Percentiles rank a stretch among this genome's conserved stretches.
phyloP scores from a whole-genome alignment of 2,888 invertebrate species.

The Hofmannophila pseudospretella region DNA sequence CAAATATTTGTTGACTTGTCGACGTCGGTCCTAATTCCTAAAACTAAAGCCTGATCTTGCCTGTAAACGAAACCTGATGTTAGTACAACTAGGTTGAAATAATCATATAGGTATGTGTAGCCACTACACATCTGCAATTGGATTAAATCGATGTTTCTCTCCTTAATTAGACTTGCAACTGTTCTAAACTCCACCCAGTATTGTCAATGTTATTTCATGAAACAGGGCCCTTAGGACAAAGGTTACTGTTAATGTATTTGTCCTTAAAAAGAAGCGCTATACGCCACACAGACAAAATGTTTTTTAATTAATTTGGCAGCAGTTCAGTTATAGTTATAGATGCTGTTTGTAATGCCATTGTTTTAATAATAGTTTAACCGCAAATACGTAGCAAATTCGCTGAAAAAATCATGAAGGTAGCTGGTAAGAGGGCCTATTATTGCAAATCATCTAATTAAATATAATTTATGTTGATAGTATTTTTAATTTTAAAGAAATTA shows the following conservation, averaged over 20 bases:
- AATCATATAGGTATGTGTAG: no score
- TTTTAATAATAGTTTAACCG: slow-evolving; percentile 30
- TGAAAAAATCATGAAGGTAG: background rate
- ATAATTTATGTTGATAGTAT: slow-evolving; percentile 47
- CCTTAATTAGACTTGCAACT: no score
- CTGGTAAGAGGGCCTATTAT: background rate
- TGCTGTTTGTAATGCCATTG: slow-evolving; percentile 44
- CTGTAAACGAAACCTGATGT: slow-evolving; percentile 34
- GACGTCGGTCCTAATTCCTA: background rate
- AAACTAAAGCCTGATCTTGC: slow-evolving; percentile 37
- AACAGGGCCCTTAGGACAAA: no score
- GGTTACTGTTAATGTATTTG: no score
- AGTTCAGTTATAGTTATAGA: slow-evolving; percentile 27
- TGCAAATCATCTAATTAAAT: background rate
- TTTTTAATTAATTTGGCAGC: slow-evolving; percentile 21
- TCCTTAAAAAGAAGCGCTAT: no score
- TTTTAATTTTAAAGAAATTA: slow-evolving; percentile 29
- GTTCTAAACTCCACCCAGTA: no score
- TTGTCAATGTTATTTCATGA: no score
- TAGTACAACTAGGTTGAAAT: no score
- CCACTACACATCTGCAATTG: no score
- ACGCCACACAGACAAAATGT: background rate
- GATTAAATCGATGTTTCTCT: no score
- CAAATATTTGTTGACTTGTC: background rate
- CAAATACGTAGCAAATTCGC: no score